A percentile compares a stretch with the other conserved stretches of the same genome.
Conservation (phyloP, 2,797 vertebrate genomes). For the Sebastes trivittatus region DNA sequence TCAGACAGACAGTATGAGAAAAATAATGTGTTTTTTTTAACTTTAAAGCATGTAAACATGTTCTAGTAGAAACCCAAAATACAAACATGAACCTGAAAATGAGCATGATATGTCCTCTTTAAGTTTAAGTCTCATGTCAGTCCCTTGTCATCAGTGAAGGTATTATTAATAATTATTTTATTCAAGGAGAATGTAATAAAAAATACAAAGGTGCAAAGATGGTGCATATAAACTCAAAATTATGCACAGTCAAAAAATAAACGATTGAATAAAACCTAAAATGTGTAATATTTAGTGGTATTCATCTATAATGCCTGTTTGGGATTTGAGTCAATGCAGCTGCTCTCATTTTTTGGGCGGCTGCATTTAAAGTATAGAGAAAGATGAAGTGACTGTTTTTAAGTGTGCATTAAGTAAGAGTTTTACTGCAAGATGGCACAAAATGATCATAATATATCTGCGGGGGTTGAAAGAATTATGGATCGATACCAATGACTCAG, state of each 20-base stretch:
- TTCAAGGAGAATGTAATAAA: neutral
- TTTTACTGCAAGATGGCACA: conserved; percentile 20
- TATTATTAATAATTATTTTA: neutral
- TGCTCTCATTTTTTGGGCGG: neutral
- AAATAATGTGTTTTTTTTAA: no score
- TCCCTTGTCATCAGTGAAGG: neutral
- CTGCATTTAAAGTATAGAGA: neutral
- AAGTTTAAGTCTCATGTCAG: neutral
- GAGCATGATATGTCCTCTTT: neutral
- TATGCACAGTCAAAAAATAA: neutral
- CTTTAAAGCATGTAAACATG: no score
- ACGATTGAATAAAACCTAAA: neutral
- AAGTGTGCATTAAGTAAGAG: neutral
- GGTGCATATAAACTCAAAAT: neutral
- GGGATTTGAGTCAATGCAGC: neutral
- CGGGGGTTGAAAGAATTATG: conserved; percentile 15
- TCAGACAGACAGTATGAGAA: no score
- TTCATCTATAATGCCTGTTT: neutral
- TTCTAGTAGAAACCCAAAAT: no score
- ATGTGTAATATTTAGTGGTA: neutral
- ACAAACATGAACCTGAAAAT: no score
- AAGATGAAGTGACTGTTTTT: conserved; percentile 13
- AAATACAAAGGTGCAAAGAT: neutral
- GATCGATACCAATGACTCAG: conserved; percentile 59
- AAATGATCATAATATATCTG: conserved; percentile 30